Conservation (phyloP, 2,797 vertebrate species). For the Margarornis squamiger region DNA sequence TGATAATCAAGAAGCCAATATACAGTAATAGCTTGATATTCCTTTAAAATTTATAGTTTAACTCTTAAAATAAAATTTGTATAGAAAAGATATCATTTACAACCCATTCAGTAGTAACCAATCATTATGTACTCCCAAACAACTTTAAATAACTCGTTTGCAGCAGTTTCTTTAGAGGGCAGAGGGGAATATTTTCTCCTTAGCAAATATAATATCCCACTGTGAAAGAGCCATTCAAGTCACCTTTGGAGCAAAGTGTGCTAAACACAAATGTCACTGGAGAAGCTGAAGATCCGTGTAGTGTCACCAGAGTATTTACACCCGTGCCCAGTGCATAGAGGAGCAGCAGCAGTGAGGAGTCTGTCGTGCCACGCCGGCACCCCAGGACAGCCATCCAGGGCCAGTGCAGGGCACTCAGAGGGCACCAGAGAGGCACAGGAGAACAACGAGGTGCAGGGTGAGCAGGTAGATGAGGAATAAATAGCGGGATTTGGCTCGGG, state of each 20-base stretch:
- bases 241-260: slow-evolving; percentile 63
- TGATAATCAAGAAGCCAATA: slow-evolving; percentile 67
- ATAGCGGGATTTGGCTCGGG: slow-evolving; percentile 85
- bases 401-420: slow-evolving; percentile 70
- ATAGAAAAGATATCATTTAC: slow-evolving; percentile 82
- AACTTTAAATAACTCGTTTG: slow-evolving; percentile 65
- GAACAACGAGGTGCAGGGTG: slow-evolving; percentile 79
- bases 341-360: slow-evolving; percentile 72
- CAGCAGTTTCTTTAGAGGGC: slow-evolving; percentile 68
- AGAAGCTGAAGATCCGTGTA: slow-evolving; percentile 26
- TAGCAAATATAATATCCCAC: slow-evolving; percentile 73
- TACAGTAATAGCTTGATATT: slow-evolving; percentile 53
- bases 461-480: slow-evolving; percentile 86
- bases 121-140: slow-evolving; percentile 55
- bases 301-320: slow-evolving; percentile 51
- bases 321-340: slow-evolving; percentile 79
- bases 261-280: slow-evolving; percentile 54
- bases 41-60: slow-evolving; percentile 64
- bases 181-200: slow-evolving; percentile 60
- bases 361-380: too few relatives aligned
- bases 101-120: slow-evolving; percentile 76
- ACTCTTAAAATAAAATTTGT: slow-evolving; percentile 81
- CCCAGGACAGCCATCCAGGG: background rate
- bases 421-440: slow-evolving; percentile 84
- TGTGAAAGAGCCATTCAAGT: slow-evolving; percentile 51